Conservation (phyloP, 2,888 invertebrate genomes). For the Ochlodes sylvanus region DNA sequence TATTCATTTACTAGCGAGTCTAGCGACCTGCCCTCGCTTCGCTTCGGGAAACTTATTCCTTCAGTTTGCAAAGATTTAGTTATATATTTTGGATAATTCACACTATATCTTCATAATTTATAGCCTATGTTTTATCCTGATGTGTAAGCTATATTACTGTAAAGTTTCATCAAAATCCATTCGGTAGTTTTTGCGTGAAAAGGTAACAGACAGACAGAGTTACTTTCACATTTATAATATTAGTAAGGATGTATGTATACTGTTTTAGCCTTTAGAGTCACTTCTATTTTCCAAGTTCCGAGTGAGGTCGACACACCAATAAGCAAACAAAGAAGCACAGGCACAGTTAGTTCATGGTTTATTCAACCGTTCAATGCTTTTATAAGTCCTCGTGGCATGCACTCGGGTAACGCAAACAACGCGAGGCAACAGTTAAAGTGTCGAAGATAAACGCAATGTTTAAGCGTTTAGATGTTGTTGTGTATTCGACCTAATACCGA, state of each 20-base stretch:
- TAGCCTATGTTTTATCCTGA: too few species aligned
- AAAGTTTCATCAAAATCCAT: too few species aligned
- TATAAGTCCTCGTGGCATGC: slow-evolving; percentile 19
- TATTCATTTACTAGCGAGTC: too few species aligned
- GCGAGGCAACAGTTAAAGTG: neutral
- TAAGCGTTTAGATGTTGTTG: neutral
- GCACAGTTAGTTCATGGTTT: slow-evolving; percentile 30
- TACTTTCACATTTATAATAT: too few species aligned
- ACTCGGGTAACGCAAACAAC: slow-evolving; percentile 8
- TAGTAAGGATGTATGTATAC: neutral
- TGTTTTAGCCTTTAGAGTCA: neutral
- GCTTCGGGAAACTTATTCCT: too few species aligned
- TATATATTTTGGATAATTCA: too few species aligned
- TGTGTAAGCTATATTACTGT: too few species aligned
- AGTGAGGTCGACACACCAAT: slow-evolving; percentile 20
- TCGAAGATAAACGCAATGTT: neutral
- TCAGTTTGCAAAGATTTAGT: too few species aligned
- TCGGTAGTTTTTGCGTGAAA: too few species aligned
- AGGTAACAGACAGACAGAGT: too few species aligned
- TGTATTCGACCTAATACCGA: neutral
- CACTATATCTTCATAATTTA: too few species aligned
- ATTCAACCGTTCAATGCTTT: slow-evolving; percentile 26
- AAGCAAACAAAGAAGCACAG: slow-evolving; percentile 19
- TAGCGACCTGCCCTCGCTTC: too few species aligned
- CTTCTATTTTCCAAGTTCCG: neutral